phyloP scores from a whole-genome alignment of 92 coral and sea anemone species.

The Pocillopora grandis region DNA sequence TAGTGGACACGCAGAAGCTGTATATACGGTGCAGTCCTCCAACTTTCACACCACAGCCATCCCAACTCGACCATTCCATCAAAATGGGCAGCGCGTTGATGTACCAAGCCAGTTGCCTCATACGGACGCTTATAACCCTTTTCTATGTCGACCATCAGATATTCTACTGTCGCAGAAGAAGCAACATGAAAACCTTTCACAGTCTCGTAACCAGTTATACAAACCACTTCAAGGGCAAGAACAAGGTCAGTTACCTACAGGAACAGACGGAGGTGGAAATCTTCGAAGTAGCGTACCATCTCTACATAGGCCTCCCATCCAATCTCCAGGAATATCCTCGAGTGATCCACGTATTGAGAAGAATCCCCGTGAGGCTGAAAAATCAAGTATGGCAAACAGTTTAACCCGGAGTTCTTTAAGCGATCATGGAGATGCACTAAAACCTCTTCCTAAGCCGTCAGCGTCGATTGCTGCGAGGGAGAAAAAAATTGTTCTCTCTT shows the following conservation, averaged over 20 bases:
- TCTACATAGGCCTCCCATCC: conserved; percentile 24
- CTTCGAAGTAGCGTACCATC: conserved; percentile 2
- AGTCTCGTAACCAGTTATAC: conserved; percentile 2
- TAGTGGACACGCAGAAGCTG: neutral
- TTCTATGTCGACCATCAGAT: conserved; percentile 15
- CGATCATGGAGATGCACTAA: conserved; percentile 4
- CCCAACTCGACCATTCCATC: neutral
- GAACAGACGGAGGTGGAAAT: neutral
- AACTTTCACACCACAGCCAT: neutral
- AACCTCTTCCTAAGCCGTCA: conserved; percentile 83
- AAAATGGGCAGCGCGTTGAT: neutral
- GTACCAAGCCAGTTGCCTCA: neutral
- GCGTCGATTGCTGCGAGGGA: conserved; percentile 88
- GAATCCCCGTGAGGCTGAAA: conserved; percentile 1
- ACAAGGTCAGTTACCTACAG: neutral
- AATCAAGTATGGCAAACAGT: neutral
- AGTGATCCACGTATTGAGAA: conserved; percentile 16
- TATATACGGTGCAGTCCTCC: conserved; percentile 1
- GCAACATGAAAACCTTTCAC: conserved; percentile 11
- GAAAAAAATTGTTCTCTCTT: conserved; percentile 90
- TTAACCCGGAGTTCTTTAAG: conserved; percentile 1
- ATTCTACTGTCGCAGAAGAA: neutral
- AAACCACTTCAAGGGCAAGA: conserved; percentile 3
- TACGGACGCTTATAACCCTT: neutral
- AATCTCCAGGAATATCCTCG: conserved; percentile 33